Base-by-base conservation (phyloP, 1,140 invertebrate species). In the Stratiolaelaps scimitus region DNA sequence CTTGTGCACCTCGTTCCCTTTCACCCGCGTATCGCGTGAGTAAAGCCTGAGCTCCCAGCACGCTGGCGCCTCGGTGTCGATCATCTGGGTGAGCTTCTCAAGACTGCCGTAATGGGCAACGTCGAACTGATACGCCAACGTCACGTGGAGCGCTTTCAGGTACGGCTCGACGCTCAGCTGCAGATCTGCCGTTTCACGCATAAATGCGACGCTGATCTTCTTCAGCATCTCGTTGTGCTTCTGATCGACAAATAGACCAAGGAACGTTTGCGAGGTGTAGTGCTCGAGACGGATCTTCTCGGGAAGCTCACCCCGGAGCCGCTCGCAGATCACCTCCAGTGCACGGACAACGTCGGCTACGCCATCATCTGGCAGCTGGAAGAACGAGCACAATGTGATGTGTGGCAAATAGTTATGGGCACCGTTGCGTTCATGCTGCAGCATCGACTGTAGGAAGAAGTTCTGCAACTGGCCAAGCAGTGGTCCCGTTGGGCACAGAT, bases 381-480 rank as follows among this genome's bases (percentile, higher is more conserved):
- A 92, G 75, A 88, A 89, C 10, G 88, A 85, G 45, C 88, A 85
- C 43, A 93, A 78, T 13, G 89, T 92, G 69, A 93, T 86, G 73
- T 93, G 89, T 1, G 89, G 89, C 44, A 87, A 83, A 74, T 83
- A 89, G 74, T 89, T 87, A 72, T 90, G 88, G 7, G 87, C 87
- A 26, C 87, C 87, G 77, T 92, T 92, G 85, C 88, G 88, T 34
- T 84, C 85, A 74, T 82, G 83, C 4, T 83, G 75, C 65, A 79
- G 75, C 70, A 83, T 81, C n/a, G 86, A 87, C 71, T 86, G 85
- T 1, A 83, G 78, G 85, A 86, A 91, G 75, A 89, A 91, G 65
- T 81, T 78, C 48, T 82, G 80, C 13, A 92, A 75, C 70, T 86
- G 83, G 48, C 83, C 79, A 20, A 83, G 77, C 60, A 88, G 79